These are phyloP conservation scores for Peucedramus taeniatus DNA, from an alignment of 2,113 vertebrate species.

Conservation along the genomic window DNA sequence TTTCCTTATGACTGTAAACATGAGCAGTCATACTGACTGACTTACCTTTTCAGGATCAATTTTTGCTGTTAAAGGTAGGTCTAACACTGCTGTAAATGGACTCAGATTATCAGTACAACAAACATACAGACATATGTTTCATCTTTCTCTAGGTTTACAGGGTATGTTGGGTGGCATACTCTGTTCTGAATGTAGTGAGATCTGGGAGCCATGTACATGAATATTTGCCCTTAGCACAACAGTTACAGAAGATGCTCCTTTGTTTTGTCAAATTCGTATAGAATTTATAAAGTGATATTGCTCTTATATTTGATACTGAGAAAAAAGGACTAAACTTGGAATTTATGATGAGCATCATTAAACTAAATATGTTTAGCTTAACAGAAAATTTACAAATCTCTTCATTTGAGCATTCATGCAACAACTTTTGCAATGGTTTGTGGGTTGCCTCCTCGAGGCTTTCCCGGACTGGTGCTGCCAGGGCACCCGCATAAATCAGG, in stretches of 20 bases:
- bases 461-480: too few species aligned
- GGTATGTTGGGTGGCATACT: background rate
- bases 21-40: background rate
- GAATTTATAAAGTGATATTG: background rate
- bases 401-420: background rate
- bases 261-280: background rate
- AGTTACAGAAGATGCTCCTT: background rate
- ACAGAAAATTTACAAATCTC: background rate
- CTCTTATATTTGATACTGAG: background rate
- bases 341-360: background rate
- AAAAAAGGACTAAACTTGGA: background rate
- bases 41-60: background rate
- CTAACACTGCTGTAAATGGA: background rate
- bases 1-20: background rate
- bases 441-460: too few species aligned
- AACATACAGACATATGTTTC: background rate
- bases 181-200: background rate
- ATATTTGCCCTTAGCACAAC: background rate
- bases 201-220: background rate
- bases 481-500: too few species aligned
- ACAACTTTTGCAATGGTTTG: background rate
- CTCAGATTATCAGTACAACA: background rate
- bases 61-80: background rate
- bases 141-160: background rate
- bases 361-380: background rate